These are phyloP conservation scores for Halcyon badia DNA, from an alignment of 2,797 vertebrate genomes.

Conservation along the genomic window DNA sequence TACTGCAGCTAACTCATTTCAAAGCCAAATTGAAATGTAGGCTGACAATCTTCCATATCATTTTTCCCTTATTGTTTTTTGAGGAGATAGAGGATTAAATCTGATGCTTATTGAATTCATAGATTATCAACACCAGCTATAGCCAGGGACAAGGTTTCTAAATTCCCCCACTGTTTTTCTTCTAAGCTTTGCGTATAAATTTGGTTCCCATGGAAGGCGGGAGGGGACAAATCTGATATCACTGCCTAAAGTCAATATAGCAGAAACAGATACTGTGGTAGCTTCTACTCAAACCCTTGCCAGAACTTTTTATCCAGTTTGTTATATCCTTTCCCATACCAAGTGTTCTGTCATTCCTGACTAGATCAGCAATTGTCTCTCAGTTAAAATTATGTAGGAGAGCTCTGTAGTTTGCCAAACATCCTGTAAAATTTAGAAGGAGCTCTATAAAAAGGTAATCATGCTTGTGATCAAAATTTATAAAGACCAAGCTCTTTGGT, in stretches of 20 bases:
- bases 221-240: neutral
- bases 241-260: neutral
- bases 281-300: neutral
- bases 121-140: neutral
- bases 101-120: neutral
- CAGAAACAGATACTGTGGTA: constrained; percentile 27
- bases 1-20: constrained; percentile 19
- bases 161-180: neutral
- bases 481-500: neutral
- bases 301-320: constrained; percentile 8
- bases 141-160: neutral
- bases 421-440: neutral
- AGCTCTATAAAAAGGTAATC: neutral
- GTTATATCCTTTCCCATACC: neutral
- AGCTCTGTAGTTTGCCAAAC: neutral
- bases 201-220: neutral
- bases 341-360: neutral
- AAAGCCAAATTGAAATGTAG: neutral
- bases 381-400: neutral
- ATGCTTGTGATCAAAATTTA: neutral
- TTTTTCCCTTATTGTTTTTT: neutral
- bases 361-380: neutral
- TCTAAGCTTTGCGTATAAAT: neutral
- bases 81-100: constrained; percentile 7
- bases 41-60: neutral